Percentiles rank a stretch among this genome's conserved stretches.
These are phyloP conservation scores for Leptura quadrifasciata DNA, from an alignment of 2,888 invertebrate genomes.

Conservation along the genomic window DNA sequence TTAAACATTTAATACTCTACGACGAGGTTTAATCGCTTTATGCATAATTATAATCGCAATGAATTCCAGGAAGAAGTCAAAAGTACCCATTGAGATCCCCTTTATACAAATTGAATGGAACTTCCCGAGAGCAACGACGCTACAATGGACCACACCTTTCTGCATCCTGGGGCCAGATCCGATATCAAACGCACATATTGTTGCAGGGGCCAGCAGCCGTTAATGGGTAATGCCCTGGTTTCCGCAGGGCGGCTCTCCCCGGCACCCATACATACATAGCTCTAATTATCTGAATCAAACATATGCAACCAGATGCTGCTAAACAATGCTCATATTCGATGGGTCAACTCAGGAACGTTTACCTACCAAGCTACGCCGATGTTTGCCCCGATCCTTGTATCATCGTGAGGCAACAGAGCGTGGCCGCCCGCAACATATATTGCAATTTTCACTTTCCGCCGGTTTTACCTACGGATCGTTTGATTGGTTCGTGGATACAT, in stretches of 20 bases:
- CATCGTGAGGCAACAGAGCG: background rate
- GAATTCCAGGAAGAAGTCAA: constrained; percentile 30
- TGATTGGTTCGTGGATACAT: background rate
- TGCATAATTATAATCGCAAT: background rate
- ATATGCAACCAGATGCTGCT: constrained; percentile 33
- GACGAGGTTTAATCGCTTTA: background rate
- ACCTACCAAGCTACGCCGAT: constrained; percentile 26
- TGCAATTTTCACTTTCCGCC: background rate
- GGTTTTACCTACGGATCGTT: background rate
- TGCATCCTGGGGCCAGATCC: constrained; percentile 42
- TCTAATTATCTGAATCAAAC: constrained; percentile 40
- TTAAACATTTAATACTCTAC: background rate
- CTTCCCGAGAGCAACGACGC: constrained; percentile 39
- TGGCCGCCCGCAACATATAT: background rate
- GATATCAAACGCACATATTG: constrained; percentile 33
- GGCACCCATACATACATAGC: constrained; percentile 10
- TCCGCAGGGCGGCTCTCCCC: constrained; percentile 33
- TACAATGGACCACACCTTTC: constrained; percentile 47
- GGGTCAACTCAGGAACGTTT: constrained; percentile 32
- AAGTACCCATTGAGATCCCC: constrained; percentile 20
- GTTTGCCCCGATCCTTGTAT: constrained; percentile 12
- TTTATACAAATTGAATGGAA: constrained; percentile 25
- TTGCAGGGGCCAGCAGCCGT: constrained; percentile 22
- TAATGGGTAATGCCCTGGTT: constrained; percentile 24
- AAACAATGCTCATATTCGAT: constrained; percentile 17